Conservation (phyloP, 2,113 vertebrate genomes). For the Hymenochirus boettgeri region DNA sequence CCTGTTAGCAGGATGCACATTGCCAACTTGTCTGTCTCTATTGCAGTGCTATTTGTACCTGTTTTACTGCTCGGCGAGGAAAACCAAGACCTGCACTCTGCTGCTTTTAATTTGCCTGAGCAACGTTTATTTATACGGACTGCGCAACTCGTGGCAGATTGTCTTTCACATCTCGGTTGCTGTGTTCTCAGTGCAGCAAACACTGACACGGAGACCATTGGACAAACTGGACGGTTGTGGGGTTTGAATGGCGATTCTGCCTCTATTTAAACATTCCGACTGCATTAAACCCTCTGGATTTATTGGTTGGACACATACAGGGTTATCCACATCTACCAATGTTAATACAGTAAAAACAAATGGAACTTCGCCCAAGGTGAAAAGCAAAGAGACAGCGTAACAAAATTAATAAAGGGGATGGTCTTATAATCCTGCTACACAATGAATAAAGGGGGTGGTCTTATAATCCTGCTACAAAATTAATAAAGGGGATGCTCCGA, state of each 20-base stretch:
- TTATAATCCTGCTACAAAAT: too few relatives aligned
- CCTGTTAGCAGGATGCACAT: background rate
- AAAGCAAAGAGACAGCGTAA: too few relatives aligned
- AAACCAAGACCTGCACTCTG: conserved; percentile 66
- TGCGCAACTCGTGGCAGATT: conserved; percentile 84
- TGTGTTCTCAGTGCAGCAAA: conserved; percentile 75
- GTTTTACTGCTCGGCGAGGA: conserved; percentile 79
- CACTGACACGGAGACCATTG: conserved; percentile 69
- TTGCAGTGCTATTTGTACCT: conserved; percentile 89
- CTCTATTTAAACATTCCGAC: too few relatives aligned
- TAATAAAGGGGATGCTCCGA: too few relatives aligned
- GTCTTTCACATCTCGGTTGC: conserved; percentile 84
- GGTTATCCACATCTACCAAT: too few relatives aligned
- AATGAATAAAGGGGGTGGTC: too few relatives aligned
- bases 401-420: too few relatives aligned
- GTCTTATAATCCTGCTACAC: too few relatives aligned
- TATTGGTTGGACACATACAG: too few relatives aligned
- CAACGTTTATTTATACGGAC: conserved; percentile 78
- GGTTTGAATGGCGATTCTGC: conserved; percentile 61
- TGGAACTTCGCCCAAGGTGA: too few relatives aligned
- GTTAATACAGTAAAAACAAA: too few relatives aligned
- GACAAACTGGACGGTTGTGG: conserved; percentile 74
- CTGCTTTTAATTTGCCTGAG: conserved; percentile 70
- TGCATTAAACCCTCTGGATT: too few relatives aligned
- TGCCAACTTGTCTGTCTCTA: background rate